Evolutionary conservation across 2,797 vertebrate genomes (phyloP), one percentile per base, ranked within the genome.

Genomic region (Xenops minutus): DNA sequence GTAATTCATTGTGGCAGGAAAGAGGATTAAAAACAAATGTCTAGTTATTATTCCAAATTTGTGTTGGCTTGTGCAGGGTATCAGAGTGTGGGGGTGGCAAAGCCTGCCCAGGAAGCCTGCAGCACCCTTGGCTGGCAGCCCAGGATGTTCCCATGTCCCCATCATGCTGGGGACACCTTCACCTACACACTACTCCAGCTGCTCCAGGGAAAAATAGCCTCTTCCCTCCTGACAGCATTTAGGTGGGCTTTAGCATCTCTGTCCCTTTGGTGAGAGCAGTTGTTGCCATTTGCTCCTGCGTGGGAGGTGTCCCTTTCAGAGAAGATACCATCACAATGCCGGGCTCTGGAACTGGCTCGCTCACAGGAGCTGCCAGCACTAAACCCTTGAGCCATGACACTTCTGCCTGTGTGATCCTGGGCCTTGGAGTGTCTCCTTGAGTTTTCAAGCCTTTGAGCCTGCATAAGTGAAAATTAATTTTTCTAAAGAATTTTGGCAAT

Each of bases 1-100:
- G 24, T 37, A 75, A 81, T 81, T 77, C n/a, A 1, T 26, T 10
- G 2, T 72, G 76, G 36, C 85, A 78, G 69, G 39, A 66, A 80
- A 81, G 85, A 64, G 82, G 54, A 90, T 91, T 92, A 91, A 56
- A 89, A 91, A 13, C 69, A 74, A 68, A 44, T 37, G 30, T 78
- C 56, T 81, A 4, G 82, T 90, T 86, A 56, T 85, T 89, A 73
- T 48, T 91, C n/a, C 76, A 72, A 51, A 66, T 92, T 92, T 83
- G 37, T 34, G 48, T 72, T 88, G 83, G 52, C 46, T 12, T 29
- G 51, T 56, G 58, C 88, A 88, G 87, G 37, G 34, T 80, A 63
- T 24, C 32, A 54, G 63, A 34, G 32, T n/a, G 59, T 3, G 10
- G 9, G 48, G 22, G 10, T 82, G 55, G 18, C 5, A 14, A 54